Evolutionary conservation across 1,140 invertebrate genomes (phyloP), one percentile per base, ranked within the genome.

Genomic region (Battus philenor): DNA sequence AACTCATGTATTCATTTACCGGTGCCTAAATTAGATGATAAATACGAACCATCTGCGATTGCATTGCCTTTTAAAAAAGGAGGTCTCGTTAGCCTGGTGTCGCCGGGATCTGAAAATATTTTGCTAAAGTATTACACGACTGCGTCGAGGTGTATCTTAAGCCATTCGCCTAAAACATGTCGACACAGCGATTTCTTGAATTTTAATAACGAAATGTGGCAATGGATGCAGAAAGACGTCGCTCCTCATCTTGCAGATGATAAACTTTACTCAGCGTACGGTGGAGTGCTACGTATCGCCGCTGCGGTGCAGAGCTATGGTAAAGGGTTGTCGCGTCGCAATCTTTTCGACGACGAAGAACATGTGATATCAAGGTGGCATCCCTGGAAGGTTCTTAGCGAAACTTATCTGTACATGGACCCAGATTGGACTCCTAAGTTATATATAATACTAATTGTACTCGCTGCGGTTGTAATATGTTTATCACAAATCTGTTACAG

Each of bases 201-300:
- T 31, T 90, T 90, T 51, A 87, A 90, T 39, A 86, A 80, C 41
- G 82, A 89, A 30, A 68, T 90, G 11, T 88, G 81, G 69, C 58
- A 80, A 18, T 91, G 89, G 88, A 86, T 91, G 65, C 79, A 85
- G 41, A 65, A 71, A 13, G 70, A 90, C 53, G 86, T 90, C 1
- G 73, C 86, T n/a, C 86, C 86, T 7, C 88, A 86, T 50, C 71
- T 90, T 10, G 58, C 78, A 16, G 89, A 90, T 48, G 89, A 90
- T 15, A 89, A 87, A 55, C 83, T 89, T 64, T 91, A 90, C 54
- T 78, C 88, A 2, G 89, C 88, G 15, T 90, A 89, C 43, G 89
- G 89, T 0, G 90, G 89, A 9, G 69, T 90, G 12, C 61, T 90
- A 9, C 71, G 88, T 54, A 81, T 91, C 36, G 83, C 88, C 11